These are phyloP conservation scores for Trematomus bernacchii DNA, from an alignment of 2,797 vertebrate genomes.

Conservation along the genomic window DNA sequence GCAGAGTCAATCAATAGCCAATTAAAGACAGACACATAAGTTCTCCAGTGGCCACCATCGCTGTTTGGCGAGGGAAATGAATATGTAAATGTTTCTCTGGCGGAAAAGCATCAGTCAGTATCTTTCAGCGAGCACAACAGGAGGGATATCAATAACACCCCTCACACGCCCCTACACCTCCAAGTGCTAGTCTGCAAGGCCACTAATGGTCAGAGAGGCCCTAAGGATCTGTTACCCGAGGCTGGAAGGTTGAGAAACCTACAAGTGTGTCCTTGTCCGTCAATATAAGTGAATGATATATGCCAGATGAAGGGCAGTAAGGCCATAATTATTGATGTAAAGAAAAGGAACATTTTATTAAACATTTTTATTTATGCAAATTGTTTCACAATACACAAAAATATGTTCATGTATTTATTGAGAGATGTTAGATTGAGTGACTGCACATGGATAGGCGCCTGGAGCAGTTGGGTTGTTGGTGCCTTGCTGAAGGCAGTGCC, in stretches of 20 bases:
- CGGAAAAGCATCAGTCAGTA: slow-evolving; percentile 40
- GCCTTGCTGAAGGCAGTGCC: too few relatives aligned
- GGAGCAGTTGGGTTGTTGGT: too few relatives aligned
- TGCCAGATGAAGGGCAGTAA: neutral
- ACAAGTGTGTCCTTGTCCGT: slow-evolving; percentile 11
- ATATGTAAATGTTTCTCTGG: slow-evolving; percentile 75
- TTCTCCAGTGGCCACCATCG: slow-evolving; percentile 57
- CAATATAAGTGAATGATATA: slow-evolving; percentile 61
- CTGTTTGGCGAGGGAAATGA: slow-evolving; percentile 70
- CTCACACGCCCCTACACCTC: slow-evolving; percentile 8
- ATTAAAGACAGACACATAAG: slow-evolving; percentile 73
- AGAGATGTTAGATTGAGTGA: too few relatives aligned
- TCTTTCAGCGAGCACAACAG: slow-evolving; percentile 39
- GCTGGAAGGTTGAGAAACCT: slow-evolving; percentile 5
- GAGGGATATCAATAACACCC: slow-evolving; percentile 36
- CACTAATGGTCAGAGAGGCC: slow-evolving; percentile 55
- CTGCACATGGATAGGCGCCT: too few relatives aligned
- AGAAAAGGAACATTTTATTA: too few relatives aligned
- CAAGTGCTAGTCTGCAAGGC: slow-evolving; percentile 39
- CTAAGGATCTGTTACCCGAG: slow-evolving; percentile 23
- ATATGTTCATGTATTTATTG: neutral
- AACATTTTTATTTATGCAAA: too few relatives aligned
- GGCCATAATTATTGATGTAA: too few relatives aligned
- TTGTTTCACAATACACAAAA: too few relatives aligned
- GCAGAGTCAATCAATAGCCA: slow-evolving; percentile 85